A percentile compares a stretch with the other conserved stretches of the same genome.
phyloP scores from a whole-genome alignment of 2,888 invertebrate species.

The Microplitis manilae region DNA sequence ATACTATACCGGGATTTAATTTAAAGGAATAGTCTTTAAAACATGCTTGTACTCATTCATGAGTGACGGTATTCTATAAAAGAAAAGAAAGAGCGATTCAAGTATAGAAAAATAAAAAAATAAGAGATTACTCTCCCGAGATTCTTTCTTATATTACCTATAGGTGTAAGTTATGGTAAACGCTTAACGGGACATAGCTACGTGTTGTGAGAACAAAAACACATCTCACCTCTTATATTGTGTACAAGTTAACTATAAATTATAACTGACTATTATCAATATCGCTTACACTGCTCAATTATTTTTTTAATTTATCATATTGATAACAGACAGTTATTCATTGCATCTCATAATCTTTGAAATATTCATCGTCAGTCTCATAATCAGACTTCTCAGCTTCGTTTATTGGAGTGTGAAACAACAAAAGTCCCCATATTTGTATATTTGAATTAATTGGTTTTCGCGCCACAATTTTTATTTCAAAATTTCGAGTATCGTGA shows the following conservation, averaged over 20 bases:
- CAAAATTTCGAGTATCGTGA: no score
- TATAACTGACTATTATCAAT: neutral
- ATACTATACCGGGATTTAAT: neutral
- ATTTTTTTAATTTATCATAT: neutral
- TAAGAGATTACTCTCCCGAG: neutral
- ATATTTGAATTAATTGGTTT: no score
- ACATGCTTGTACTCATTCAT: neutral
- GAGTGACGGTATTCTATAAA: neutral
- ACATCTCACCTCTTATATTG: slow-evolving; percentile 15
- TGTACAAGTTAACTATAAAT: slow-evolving; percentile 11
- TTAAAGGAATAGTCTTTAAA: neutral
- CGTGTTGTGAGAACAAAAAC: slow-evolving; percentile 35
- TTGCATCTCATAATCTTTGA: no score
- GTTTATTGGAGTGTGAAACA: no score
- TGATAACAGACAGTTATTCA: neutral
- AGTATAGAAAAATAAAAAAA: neutral
- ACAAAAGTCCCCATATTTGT: no score
- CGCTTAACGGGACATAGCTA: slow-evolving; percentile 50
- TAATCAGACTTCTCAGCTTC: no score
- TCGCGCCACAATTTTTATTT: no score
- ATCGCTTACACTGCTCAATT: neutral
- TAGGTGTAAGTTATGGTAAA: slow-evolving; percentile 52
- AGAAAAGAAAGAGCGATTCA: neutral
- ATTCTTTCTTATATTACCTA: slow-evolving; percentile 12
- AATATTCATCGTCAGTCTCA: no score